phyloP scores from a whole-genome alignment of 2,113 vertebrate species.

The Ranitomeya imitator region DNA sequence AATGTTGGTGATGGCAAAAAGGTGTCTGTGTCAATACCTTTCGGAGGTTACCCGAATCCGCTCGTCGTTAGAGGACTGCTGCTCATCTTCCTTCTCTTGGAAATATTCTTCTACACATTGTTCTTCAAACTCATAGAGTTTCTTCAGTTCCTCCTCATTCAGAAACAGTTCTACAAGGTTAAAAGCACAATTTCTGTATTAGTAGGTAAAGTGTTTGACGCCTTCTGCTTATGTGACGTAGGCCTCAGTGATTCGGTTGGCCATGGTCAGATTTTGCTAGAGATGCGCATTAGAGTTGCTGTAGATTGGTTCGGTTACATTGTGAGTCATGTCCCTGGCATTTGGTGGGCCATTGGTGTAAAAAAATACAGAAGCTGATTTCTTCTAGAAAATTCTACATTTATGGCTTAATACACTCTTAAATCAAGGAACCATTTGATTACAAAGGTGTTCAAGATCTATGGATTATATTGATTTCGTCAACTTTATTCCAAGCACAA shows the following conservation, averaged over 20 bases:
- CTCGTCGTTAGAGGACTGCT: slow-evolving; percentile 92
- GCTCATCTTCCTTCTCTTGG: slow-evolving; percentile 89
- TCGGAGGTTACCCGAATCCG: slow-evolving; percentile 93
- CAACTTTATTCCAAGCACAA: no score
- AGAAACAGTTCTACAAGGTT: slow-evolving; percentile 84
- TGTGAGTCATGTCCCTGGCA: not conserved
- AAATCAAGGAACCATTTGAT: no score
- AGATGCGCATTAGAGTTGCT: not conserved
- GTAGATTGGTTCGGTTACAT: not conserved
- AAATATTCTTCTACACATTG: slow-evolving; percentile 96
- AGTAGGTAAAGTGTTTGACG: not conserved
- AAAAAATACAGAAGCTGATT: not conserved
- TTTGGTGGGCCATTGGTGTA: not conserved
- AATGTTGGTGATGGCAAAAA: not conserved
- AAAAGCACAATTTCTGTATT: not conserved
- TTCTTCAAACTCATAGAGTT: slow-evolving; percentile 93
- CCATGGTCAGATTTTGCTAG: not conserved
- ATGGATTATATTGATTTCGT: no score
- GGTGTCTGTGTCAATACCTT: slow-evolving; percentile 73
- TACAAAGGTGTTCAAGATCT: no score
- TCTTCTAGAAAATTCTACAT: not conserved
- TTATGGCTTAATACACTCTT: not conserved
- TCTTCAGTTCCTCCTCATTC: slow-evolving; percentile 91
- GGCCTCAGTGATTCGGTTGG: not conserved
- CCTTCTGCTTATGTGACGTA: no score